Conservation (phyloP, 2,113 vertebrate genomes). For the Scomber scombrus region DNA sequence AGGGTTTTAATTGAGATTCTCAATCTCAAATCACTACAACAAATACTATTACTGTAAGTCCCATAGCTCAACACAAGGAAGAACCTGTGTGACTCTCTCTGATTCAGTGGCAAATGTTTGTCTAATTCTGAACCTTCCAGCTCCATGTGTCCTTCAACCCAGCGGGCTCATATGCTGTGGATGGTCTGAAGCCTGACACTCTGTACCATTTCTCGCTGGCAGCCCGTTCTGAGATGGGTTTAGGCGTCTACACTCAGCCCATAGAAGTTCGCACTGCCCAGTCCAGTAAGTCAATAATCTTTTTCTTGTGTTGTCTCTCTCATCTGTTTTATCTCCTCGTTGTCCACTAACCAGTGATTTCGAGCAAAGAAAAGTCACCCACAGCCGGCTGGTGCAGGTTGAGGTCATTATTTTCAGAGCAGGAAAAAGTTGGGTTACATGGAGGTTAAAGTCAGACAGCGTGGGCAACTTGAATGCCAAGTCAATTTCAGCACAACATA, state of each 20-base stretch:
- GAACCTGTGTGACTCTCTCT: background rate
- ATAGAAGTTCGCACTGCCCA: constrained; percentile 93
- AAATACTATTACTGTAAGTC: background rate
- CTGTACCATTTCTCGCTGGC: constrained; percentile 92
- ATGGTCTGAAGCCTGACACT: constrained; percentile 92
- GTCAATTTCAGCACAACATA: constrained; percentile 52
- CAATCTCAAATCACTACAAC: background rate
- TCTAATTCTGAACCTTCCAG: constrained; percentile 72
- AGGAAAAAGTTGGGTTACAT: constrained; percentile 41
- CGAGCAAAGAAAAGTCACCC: constrained; percentile 11
- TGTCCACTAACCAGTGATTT: constrained; percentile 61
- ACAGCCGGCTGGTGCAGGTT: constrained; percentile 35
- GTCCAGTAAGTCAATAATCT: constrained; percentile 90
- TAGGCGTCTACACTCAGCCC: constrained; percentile 92
- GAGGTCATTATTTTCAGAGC: constrained; percentile 37
- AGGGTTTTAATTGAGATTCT: background rate
- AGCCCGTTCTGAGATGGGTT: constrained; percentile 91
- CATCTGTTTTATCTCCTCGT: constrained; percentile 50
- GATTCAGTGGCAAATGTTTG: constrained; percentile 2
- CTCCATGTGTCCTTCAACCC: constrained; percentile 91
- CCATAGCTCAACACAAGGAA: background rate
- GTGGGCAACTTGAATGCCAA: constrained; percentile 63
- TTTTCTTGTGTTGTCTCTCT: background rate
- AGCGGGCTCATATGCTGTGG: constrained; percentile 88
- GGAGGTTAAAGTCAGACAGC: constrained; percentile 45